Evolutionary conservation across 2,113 vertebrate species (phyloP), one percentile per base, ranked within the genome.

Genomic region (Struthidea cinerea): DNA sequence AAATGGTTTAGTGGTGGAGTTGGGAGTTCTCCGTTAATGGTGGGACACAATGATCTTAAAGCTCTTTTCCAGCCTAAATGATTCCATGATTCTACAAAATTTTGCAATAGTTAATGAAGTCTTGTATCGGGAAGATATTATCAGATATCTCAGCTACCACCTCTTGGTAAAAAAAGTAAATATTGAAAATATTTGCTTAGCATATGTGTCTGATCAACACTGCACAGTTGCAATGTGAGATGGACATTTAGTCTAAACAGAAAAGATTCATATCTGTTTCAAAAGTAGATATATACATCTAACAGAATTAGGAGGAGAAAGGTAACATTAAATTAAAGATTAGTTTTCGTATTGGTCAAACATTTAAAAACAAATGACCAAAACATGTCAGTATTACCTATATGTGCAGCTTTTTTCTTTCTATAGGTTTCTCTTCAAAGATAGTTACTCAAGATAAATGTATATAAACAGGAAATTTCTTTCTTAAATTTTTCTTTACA

Each of bases 381-480:
- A 97, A 97, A 93, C 83, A 84, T 92, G 65, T 83, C 91, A 95
- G 27, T 47, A 87, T 96, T 97, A 93, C 87, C 50, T 90, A 68
- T 94, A 93, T 41, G 27, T 41, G 53, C 53, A 97, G 86, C 24
- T 46, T 95, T 49, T 12, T 28, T 69, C n/a, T 76, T 12, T 3
- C 10, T 52, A 2, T 24, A n/a, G 2, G 4, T 61, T 92, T 92
- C 33, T 93, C 65, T 92, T 83, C 42, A 90, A 96, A 95, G 86
- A 78, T 94, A 96, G 93, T 91, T 91, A 94, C 73, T 77, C 78
- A 95, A 91, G 94, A 96, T 92, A 96, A 92, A 92, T 74, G 37
- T 89, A 73, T 94, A 89, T 95, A 96, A 97, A 96, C 94, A 98
- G 96, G 95, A 97, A 96, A 96, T 91, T 65, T 97, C 64, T 97